phyloP scores from a whole-genome alignment of 2,888 invertebrate species.

The Tortrix viridana region DNA sequence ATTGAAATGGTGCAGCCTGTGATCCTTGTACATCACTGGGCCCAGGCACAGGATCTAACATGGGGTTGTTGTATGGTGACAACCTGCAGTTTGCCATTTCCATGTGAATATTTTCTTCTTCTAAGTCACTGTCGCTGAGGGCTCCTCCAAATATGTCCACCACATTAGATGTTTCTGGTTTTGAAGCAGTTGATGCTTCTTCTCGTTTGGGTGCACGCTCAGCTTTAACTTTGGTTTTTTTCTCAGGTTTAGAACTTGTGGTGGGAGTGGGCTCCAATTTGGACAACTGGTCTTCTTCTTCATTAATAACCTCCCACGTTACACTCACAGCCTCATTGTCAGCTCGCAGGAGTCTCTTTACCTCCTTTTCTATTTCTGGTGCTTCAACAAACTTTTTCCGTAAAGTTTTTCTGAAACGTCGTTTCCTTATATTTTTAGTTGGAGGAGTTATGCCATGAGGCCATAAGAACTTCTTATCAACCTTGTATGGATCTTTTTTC shows the following conservation, averaged over 20 bases:
- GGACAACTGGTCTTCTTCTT: slow-evolving; percentile 89
- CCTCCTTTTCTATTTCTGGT: slow-evolving; percentile 99
- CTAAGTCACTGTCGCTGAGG: slow-evolving; percentile 93
- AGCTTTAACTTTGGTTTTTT: slow-evolving; percentile 66
- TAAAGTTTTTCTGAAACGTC: slow-evolving; percentile 96
- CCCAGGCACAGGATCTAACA: slow-evolving; percentile 85
- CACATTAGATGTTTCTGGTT: slow-evolving; percentile 67
- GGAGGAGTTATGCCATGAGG: slow-evolving; percentile 99
- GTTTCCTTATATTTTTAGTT: slow-evolving; percentile 96
- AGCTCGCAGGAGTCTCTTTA: slow-evolving; percentile 94
- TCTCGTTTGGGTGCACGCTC: slow-evolving; percentile 49
- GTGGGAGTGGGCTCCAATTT: slow-evolving; percentile 59
- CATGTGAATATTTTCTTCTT: slow-evolving; percentile 91
- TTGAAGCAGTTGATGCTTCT: slow-evolving; percentile 46
- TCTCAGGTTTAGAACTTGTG: slow-evolving; percentile 58
- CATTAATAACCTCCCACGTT: slow-evolving; percentile 94
- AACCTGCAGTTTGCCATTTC: slow-evolving; percentile 92
- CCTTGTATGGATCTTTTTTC: slow-evolving; percentile 92
- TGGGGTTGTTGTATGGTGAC: slow-evolving; percentile 88
- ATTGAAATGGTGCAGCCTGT: slow-evolving; percentile 66
- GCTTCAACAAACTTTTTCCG: slow-evolving; percentile 99
- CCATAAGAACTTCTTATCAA: slow-evolving; percentile 95
- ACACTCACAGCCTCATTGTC: slow-evolving; percentile 97
- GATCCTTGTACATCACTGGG: slow-evolving; percentile 51
- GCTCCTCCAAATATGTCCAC: slow-evolving; percentile 96